These are phyloP conservation scores for Rhamphomyia laevipes DNA, from an alignment of 2,888 invertebrate genomes.

Conservation along the genomic window DNA sequence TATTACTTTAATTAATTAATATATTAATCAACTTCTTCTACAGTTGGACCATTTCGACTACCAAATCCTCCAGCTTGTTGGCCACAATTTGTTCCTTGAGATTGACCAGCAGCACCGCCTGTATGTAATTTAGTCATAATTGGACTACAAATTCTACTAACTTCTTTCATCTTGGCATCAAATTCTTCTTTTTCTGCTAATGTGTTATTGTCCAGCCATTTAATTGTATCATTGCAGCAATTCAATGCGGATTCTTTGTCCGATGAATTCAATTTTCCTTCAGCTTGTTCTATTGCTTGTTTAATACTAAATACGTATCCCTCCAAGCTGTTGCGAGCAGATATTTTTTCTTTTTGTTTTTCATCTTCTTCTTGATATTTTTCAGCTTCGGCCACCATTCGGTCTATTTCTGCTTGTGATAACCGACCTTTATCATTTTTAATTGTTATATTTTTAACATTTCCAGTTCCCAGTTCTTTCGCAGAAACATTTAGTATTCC, in stretches of 20 bases:
- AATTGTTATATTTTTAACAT: constrained; percentile 63
- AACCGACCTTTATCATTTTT: constrained; percentile 69
- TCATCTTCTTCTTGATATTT: constrained; percentile 60
- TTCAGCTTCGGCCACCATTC: constrained; percentile 62
- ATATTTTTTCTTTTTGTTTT: constrained; percentile 53
- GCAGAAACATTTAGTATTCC: constrained; percentile 85
- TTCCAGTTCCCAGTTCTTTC: constrained; percentile 50
- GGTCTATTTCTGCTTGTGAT: constrained; percentile 66
- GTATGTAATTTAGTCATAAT: constrained; percentile 44
- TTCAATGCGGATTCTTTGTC: constrained; percentile 57
- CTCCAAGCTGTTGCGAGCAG: constrained; percentile 60
- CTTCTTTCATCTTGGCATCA: constrained; percentile 40
- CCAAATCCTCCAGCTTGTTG: constrained; percentile 52
- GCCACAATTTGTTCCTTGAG: constrained; percentile 43
- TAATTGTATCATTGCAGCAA: constrained; percentile 52
- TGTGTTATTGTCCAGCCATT: constrained; percentile 62
- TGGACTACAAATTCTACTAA: constrained; percentile 35
- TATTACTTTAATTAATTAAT: constrained; percentile 40
- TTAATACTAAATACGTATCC: constrained; percentile 56
- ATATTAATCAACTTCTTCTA: constrained; percentile 30
- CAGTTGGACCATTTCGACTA: constrained; percentile 38
- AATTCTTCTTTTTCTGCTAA: constrained; percentile 65
- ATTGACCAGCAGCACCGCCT: constrained; percentile 41
- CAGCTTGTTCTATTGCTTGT: constrained; percentile 54
- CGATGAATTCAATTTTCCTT: constrained; percentile 46